Percentiles rank a stretch among this genome's conserved stretches.
Evolutionary conservation across 2,797 vertebrate species (phyloP).

Genomic region (Clarias pachynema): DNA sequence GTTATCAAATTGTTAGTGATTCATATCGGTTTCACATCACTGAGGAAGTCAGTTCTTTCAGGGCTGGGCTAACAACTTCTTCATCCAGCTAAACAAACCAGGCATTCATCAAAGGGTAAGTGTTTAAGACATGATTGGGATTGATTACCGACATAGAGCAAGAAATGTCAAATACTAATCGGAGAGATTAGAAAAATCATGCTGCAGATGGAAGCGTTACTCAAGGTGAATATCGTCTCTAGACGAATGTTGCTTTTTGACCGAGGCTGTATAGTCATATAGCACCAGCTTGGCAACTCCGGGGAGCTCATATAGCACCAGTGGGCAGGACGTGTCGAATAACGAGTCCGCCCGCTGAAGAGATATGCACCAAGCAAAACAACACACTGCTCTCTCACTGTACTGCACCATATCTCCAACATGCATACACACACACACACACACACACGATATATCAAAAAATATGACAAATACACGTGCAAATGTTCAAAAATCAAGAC

Average conservation of each 20-base stretch:
- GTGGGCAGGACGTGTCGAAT: constrained; percentile 40
- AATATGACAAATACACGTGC: neutral
- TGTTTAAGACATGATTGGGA: neutral
- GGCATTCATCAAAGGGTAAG: neutral
- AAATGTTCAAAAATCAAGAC: neutral
- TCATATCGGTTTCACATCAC: neutral
- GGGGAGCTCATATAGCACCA: constrained; percentile 4
- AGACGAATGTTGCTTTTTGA: neutral
- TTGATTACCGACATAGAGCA: neutral
- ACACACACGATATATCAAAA: neutral
- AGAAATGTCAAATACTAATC: neutral
- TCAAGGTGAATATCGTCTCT: neutral
- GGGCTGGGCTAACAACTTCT: neutral
- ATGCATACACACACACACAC: neutral
- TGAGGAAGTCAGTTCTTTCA: neutral
- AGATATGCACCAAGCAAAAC: constrained; percentile 5
- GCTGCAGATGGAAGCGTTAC: neutral
- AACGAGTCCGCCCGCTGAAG: neutral
- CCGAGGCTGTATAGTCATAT: neutral
- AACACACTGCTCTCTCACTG: neutral
- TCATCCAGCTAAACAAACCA: too few relatives aligned
- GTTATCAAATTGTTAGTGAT: too few relatives aligned
- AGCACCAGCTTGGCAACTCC: constrained; percentile 27
- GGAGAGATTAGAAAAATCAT: neutral
- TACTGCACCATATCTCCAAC: neutral